Conservation (phyloP, 2,113 vertebrate species). For the Cyphomyrus discorhynchus region DNA sequence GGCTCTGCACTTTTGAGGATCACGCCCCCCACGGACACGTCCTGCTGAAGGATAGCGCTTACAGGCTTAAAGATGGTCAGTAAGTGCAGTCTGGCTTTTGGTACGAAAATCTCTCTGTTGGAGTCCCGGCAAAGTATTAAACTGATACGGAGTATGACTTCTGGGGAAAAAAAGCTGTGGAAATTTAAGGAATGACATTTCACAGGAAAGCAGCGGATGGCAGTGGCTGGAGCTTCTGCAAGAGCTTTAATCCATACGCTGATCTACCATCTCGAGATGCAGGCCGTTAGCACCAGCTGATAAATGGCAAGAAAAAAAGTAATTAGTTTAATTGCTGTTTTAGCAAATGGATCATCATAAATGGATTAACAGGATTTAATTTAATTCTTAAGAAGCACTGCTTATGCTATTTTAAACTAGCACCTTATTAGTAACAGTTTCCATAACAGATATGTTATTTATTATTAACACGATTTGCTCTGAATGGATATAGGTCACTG, state of each 20-base stretch:
- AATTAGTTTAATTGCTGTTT: constrained; percentile 7
- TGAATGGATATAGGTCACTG: neutral
- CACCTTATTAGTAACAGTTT: constrained; percentile 18
- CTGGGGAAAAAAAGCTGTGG: neutral
- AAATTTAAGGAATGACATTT: neutral
- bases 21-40: neutral
- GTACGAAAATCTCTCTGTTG: neutral
- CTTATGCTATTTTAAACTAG: constrained; percentile 14
- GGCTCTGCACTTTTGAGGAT: neutral
- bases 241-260: neutral
- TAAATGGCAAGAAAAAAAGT: neutral
- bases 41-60: neutral
- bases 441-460: neutral
- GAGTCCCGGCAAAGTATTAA: neutral
- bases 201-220: neutral
- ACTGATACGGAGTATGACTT: neutral
- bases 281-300: neutral
- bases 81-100: neutral
- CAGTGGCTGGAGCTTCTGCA: neutral
- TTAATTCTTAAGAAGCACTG: constrained; percentile 18
- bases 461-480: constrained; percentile 18
- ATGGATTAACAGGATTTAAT: constrained; percentile 17
- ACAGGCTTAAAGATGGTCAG: neutral
- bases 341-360: constrained; percentile 9
- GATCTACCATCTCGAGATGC: neutral